Evolutionary conservation across 2,888 invertebrate species (phyloP), one percentile per base, ranked within the genome.

Genomic region (Eledona agricola): DNA sequence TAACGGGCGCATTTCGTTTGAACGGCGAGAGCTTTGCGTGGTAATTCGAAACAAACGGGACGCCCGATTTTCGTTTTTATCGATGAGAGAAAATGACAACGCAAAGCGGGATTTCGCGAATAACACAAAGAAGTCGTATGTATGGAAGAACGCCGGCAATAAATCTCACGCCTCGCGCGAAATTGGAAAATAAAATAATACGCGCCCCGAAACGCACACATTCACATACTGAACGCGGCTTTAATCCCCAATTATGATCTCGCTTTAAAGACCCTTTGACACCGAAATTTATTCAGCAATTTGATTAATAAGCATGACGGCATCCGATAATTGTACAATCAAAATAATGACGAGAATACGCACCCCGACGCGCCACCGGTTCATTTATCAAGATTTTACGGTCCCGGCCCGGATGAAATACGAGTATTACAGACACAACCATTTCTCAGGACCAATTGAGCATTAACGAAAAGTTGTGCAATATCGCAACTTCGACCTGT

Each of bases 401-500:
- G 37, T 38, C 9, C 40, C 35, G 7, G 13, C 13, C 25, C 13
- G 20, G 26, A 42, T 50, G 50, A 50, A 50, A 50, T 50, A 50
- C n/a, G n/a, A n/a, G n/a, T n/a, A n/a, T 43, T 13, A 28, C 7
- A 19, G 35, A 32, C 28, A 20, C 15, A 26, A 26, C 42, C 32
- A 43, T 51, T 51, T 43, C 51, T 51, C 51, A 42, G 15, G 23
- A 43, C 42, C 51, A 43, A 51, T 51, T 51, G 50, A 23, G 50
- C 40, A 51, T 51, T 51, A 51, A 51, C 42, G 42, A 34, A 51
- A 51, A 51, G 42, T 51, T 51, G 51, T 42, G 51, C 51, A 42
- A 42, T 51, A 49, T 37, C 49, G 38, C 22, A 4, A 20, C 9
- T 23, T 20, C 19, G 4, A n/a, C 16, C 42, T 11, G 22, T 32